Percentiles rank a stretch among this genome's conserved stretches.
Conservation (phyloP, 2,888 invertebrate genomes). For the Iphiclides podalirius region DNA sequence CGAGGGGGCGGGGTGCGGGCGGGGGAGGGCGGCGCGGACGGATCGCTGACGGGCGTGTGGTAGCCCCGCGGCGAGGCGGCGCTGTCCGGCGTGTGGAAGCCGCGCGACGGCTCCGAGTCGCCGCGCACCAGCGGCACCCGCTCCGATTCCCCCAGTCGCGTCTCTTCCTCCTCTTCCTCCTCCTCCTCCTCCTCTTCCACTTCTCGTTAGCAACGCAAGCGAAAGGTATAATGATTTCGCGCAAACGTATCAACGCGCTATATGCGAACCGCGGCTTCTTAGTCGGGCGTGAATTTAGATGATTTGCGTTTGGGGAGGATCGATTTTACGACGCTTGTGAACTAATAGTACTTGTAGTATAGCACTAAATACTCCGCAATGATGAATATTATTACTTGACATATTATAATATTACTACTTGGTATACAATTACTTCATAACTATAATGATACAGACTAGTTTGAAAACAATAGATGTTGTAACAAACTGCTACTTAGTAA, state of each 20-base stretch:
- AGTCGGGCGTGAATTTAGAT: neutral
- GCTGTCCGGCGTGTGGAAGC: constrained; percentile 64
- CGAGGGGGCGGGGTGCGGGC: constrained; percentile 61
- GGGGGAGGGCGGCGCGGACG: constrained; percentile 71
- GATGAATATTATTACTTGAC: no score
- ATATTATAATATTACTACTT: no score
- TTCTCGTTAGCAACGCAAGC: constrained; percentile 26
- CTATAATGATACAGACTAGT: no score
- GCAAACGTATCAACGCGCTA: neutral
- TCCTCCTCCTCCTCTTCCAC: constrained; percentile 48
- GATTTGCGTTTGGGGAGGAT: no score
- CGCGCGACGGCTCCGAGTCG: constrained; percentile 77
- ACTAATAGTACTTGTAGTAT: no score
- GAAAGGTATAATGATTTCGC: constrained; percentile 1
- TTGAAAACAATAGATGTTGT: no score
- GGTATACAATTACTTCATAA: no score
- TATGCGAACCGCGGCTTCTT: neutral
- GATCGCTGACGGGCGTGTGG: constrained; percentile 87
- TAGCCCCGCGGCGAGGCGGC: constrained; percentile 82
- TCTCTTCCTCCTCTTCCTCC: constrained; percentile 62
- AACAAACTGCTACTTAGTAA: no score
- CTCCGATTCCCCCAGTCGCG: constrained; percentile 55
- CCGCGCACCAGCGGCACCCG: constrained; percentile 73
- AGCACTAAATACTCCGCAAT: no score
- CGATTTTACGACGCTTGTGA: no score